Evolutionary conservation across 1,140 invertebrate genomes (phyloP).

Genomic region (Hycleus phaleratus): DNA sequence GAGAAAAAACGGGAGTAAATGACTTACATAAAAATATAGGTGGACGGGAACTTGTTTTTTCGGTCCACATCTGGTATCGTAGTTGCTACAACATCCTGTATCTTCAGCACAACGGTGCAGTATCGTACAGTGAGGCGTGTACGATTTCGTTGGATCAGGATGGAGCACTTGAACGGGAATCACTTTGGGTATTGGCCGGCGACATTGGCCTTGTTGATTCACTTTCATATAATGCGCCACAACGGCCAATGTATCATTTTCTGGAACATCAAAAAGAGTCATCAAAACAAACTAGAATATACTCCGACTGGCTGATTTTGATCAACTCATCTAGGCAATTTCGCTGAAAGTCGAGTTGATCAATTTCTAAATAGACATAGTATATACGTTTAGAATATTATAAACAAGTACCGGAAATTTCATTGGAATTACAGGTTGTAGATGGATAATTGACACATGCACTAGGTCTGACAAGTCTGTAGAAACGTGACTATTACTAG

Average conservation of each 20-base stretch:
- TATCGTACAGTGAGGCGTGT: conserved; percentile 65
- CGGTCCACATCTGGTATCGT: conserved; percentile 56
- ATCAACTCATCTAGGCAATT: neutral
- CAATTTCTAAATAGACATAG: neutral
- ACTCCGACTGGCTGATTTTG: neutral
- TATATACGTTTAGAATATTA: neutral
- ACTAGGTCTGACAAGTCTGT: neutral
- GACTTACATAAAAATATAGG: conserved; percentile 66
- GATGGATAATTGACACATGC: neutral
- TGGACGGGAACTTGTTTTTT: conserved; percentile 56
- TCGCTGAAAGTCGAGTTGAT: neutral
- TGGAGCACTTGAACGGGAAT: conserved; percentile 55
- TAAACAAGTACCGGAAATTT: neutral
- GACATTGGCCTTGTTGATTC: conserved; percentile 51
- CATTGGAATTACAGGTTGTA: neutral
- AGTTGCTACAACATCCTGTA: conserved; percentile 62
- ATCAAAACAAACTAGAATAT: neutral
- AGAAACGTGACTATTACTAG: neutral
- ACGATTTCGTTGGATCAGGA: conserved; percentile 59
- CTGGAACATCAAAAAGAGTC: conserved; percentile 19
- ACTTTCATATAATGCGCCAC: conserved; percentile 52
- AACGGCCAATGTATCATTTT: conserved; percentile 36
- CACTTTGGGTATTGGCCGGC: conserved; percentile 52
- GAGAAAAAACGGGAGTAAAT: neutral
- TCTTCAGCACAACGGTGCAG: conserved; percentile 69